Evolutionary conservation across 2,888 invertebrate species (phyloP).

Genomic region (Cephonodes hylas): DNA sequence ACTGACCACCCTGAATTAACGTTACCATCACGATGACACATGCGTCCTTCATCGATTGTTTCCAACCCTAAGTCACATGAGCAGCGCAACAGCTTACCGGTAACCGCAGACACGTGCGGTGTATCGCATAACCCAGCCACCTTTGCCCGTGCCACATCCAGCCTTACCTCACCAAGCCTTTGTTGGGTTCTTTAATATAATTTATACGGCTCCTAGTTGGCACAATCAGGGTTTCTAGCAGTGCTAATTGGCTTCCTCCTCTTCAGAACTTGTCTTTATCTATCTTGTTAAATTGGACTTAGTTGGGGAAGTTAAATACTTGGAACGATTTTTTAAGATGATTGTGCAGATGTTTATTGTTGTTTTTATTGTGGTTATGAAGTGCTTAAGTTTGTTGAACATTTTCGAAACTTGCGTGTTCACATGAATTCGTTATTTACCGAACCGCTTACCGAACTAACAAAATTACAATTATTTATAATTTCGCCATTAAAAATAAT

Average conservation of each 20-base stretch:
- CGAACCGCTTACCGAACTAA: too few species aligned
- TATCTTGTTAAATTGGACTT: slow-evolving; percentile 43
- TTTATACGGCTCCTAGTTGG: slow-evolving; percentile 54
- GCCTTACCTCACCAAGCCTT: slow-evolving; percentile 21
- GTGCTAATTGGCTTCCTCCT: slow-evolving; percentile 68
- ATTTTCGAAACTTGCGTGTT: too few species aligned
- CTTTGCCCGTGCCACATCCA: slow-evolving; percentile 26
- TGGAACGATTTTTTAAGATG: neutral
- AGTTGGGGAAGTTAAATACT: slow-evolving; percentile 1
- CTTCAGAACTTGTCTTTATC: slow-evolving; percentile 37
- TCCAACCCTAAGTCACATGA: slow-evolving; percentile 7
- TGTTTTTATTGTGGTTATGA: too few species aligned
- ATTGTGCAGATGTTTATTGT: neutral
- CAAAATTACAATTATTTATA: too few species aligned
- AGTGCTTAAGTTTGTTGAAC: too few species aligned
- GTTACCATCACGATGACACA: neutral
- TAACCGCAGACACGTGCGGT: slow-evolving; percentile 10
- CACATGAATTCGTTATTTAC: too few species aligned
- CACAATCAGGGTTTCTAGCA: slow-evolving; percentile 58
- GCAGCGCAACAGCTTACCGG: slow-evolving; percentile 20
- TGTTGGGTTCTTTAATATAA: slow-evolving; percentile 55
- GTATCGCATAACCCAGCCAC: slow-evolving; percentile 6
- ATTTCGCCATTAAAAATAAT: too few species aligned
- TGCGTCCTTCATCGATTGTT: slow-evolving; percentile 5
- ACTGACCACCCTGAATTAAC: neutral